Percentiles rank a stretch among this genome's conserved stretches.
These are phyloP conservation scores for Leuctra nigra DNA, from an alignment of 2,888 invertebrate genomes.

Conservation along the genomic window DNA sequence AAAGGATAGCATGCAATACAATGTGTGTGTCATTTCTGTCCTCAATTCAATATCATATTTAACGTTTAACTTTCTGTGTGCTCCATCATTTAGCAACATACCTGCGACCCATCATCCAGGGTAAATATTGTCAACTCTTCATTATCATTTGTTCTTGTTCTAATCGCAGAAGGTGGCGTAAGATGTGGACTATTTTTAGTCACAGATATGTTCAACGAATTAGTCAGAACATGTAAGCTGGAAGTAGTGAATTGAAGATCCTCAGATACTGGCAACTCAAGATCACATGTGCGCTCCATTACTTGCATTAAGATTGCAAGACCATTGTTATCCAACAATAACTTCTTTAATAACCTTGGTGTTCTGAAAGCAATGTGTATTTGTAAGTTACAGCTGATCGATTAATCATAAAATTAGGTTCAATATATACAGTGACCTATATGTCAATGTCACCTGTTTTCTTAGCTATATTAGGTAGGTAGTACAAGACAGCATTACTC, in stretches of 20 bases:
- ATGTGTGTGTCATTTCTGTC: no score
- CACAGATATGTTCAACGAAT: conserved; percentile 43
- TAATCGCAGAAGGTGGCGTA: conserved; percentile 27
- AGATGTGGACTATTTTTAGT: conserved; percentile 37
- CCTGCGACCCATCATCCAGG: conserved; percentile 47
- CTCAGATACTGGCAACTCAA: conserved; percentile 41
- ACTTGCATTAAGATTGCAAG: conserved; percentile 46
- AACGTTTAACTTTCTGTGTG: no score
- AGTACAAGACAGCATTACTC: no score
- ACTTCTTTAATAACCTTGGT: conserved; percentile 46
- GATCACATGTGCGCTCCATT: conserved; percentile 36
- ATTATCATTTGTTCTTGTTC: conserved; percentile 42
- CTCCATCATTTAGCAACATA: no score
- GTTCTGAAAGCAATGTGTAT: no score
- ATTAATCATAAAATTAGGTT: no score
- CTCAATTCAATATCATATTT: no score
- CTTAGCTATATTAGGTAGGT: no score
- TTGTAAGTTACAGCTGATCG: no score
- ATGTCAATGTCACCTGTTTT: no score
- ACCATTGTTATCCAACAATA: conserved; percentile 50
- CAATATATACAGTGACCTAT: no score
- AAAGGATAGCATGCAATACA: no score
- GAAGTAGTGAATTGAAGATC: conserved; percentile 37
- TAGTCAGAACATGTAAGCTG: conserved; percentile 36
- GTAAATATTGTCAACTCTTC: conserved; percentile 52